Conservation (phyloP, 2,113 vertebrate genomes). For the Centropus unirufus region DNA sequence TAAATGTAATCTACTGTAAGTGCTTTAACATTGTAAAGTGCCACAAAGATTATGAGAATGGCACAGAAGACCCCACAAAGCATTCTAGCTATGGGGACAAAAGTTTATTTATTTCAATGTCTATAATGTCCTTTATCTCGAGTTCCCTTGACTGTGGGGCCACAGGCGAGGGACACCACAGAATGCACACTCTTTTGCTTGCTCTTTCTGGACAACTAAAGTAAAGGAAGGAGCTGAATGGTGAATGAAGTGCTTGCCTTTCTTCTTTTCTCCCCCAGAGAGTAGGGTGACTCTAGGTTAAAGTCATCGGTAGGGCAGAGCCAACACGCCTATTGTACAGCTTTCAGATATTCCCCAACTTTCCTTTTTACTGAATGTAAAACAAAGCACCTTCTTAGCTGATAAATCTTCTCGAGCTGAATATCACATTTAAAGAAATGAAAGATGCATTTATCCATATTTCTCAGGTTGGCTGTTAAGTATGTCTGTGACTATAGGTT, state of each 20-base stretch:
- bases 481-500: background rate
- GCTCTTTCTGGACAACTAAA: background rate
- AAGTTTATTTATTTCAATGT: background rate
- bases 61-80: background rate
- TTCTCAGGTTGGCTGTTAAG: background rate
- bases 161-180: background rate
- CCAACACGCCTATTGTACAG: background rate
- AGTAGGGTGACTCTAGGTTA: background rate
- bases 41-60: background rate
- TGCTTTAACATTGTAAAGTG: background rate
- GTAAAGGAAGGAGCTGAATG: background rate
- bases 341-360: background rate
- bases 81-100: background rate
- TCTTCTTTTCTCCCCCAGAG: background rate
- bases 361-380: background rate
- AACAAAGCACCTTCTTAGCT: background rate
- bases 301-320: slow-evolving; percentile 20
- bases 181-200: background rate
- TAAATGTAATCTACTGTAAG: background rate
- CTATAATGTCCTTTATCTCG: background rate
- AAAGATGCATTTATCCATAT: background rate
- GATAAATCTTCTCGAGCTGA: background rate
- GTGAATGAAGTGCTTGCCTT: background rate
- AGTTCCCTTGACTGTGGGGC: background rate
- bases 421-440: background rate